Percentiles rank a stretch among this genome's conserved stretches.
These are phyloP conservation scores for Salarias fasciatus DNA, from an alignment of 2,797 vertebrate genomes.

Conservation along the genomic window DNA sequence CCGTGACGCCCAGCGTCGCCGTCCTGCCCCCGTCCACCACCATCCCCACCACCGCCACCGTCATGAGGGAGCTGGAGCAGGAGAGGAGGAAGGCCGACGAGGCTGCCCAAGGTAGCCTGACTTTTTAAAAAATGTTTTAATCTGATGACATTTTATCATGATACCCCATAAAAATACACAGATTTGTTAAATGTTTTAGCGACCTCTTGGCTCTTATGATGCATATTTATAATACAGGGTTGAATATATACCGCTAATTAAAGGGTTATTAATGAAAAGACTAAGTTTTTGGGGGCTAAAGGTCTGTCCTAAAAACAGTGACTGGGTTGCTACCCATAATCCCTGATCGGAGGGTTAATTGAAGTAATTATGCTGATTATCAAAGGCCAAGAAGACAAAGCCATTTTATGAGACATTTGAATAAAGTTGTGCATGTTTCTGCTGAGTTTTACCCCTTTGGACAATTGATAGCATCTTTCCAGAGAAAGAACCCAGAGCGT, in stretches of 20 bases:
- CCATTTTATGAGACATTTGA: background rate
- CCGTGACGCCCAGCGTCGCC: constrained; percentile 34
- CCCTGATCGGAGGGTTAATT: background rate
- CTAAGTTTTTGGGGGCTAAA: too few relatives aligned
- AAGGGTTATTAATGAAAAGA: too few relatives aligned
- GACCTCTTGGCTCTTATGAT: too few relatives aligned
- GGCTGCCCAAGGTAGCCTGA: constrained; percentile 59
- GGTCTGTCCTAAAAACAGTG: background rate
- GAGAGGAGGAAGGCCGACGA: constrained; percentile 57
- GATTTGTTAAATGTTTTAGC: too few relatives aligned
- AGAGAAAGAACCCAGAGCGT: background rate
- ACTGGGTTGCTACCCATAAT: background rate
- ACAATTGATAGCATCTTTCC: background rate
- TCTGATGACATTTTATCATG: too few relatives aligned
- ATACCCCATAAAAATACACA: too few relatives aligned
- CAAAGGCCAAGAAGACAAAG: background rate
- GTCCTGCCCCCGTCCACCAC: constrained; percentile 49
- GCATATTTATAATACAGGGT: too few relatives aligned
- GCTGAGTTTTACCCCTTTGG: too few relatives aligned
- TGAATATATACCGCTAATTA: too few relatives aligned
- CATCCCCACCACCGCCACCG: constrained; percentile 45
- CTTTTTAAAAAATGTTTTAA: too few relatives aligned
- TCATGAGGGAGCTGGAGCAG: constrained; percentile 64
- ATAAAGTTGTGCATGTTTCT: background rate
- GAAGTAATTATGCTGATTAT: background rate